phyloP scores from a whole-genome alignment of 2,888 invertebrate species.

The Metopia argyrocephala region DNA sequence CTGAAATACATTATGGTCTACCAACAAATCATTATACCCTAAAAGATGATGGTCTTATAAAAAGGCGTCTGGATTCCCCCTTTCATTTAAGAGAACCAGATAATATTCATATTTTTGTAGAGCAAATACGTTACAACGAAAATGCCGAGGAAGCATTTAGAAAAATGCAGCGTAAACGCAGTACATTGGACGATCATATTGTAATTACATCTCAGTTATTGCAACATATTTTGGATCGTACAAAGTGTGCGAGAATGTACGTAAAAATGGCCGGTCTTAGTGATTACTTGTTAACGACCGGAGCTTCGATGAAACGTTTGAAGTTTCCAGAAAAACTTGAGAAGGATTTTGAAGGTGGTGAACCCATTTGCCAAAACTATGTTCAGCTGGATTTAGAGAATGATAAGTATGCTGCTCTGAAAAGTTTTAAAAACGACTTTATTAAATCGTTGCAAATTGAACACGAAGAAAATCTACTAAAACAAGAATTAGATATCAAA shows the following conservation, averaged over 20 bases:
- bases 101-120: constrained; percentile 75
- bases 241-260: constrained; percentile 75
- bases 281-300: constrained; percentile 70
- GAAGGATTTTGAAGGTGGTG: constrained; percentile 42
- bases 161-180: constrained; percentile 73
- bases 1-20: constrained; percentile 3
- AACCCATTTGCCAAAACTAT: constrained; percentile 71
- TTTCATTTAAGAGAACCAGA: constrained; percentile 76
- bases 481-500: constrained; percentile 44
- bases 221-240: constrained; percentile 75
- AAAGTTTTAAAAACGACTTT: constrained; percentile 70
- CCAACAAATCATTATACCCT: constrained; percentile 75
- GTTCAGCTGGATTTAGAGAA: constrained; percentile 67
- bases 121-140: constrained; percentile 76
- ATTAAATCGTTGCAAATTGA: constrained; percentile 70
- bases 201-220: constrained; percentile 75
- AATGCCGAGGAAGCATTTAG: constrained; percentile 74
- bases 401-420: constrained; percentile 73
- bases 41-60: constrained; percentile 73
- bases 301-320: constrained; percentile 70
- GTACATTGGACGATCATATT: constrained; percentile 75
- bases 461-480: constrained; percentile 71
- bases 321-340: constrained; percentile 71
- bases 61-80: constrained; percentile 76
- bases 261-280: constrained; percentile 72